Evolutionary conservation across 2,888 invertebrate species (phyloP).

Genomic region (Chrysotoxum bicinctum): DNA sequence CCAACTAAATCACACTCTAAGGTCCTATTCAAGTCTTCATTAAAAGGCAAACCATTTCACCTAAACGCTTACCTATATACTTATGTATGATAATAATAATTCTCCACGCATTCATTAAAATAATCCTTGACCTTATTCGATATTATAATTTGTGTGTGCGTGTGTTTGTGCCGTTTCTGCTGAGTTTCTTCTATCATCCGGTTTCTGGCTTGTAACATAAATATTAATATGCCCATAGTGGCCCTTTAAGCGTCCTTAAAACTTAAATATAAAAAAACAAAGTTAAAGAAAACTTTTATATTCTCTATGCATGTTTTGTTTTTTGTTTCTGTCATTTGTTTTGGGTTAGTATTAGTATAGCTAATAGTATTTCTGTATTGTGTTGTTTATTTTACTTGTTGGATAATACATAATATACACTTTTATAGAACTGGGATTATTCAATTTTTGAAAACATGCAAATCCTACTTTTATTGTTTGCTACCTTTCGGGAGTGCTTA

Average conservation of each 20-base stretch:
- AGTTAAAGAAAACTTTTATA: conserved; percentile 2
- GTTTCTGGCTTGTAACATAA: neutral
- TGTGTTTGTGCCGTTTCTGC: neutral
- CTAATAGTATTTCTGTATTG: neutral
- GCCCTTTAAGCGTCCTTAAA: conserved; percentile 5
- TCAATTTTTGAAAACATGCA: neutral
- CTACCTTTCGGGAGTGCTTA: too few relatives aligned
- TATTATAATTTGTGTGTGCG: neutral
- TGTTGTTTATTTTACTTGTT: neutral
- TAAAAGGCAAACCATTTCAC: neutral
- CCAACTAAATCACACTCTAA: conserved; percentile 1
- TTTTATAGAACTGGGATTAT: neutral
- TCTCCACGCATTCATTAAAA: neutral
- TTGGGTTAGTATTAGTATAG: neutral
- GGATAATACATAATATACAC: neutral
- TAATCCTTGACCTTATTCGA: conserved; percentile 11
- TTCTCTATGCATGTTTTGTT: neutral
- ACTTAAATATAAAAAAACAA: conserved; percentile 5
- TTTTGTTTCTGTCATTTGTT: neutral
- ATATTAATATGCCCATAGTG: neutral
- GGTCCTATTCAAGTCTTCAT: neutral
- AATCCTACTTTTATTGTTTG: neutral
- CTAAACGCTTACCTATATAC: neutral
- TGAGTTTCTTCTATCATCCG: neutral
- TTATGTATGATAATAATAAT: neutral